phyloP scores from a whole-genome alignment of 2,113 vertebrate species.

The Diglossa brunneiventris region DNA sequence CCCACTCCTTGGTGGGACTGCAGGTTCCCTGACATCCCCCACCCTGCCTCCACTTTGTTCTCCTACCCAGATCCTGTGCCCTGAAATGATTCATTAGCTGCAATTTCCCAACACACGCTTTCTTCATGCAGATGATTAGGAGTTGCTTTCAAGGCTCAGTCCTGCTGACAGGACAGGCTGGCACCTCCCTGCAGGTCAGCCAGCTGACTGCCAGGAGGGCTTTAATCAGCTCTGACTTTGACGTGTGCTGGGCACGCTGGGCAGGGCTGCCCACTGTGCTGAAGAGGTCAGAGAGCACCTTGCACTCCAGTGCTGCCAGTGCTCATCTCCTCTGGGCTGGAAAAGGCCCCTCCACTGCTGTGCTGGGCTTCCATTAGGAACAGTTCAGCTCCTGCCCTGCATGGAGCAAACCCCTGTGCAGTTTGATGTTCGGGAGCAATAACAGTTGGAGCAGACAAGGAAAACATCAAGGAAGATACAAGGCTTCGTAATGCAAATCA shows the following conservation, averaged over 20 bases:
- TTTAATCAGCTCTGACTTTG: constrained; percentile 10
- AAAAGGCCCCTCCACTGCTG: not conserved
- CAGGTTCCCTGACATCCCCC: not conserved
- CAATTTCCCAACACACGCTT: not conserved
- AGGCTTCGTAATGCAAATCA: constrained; percentile 59
- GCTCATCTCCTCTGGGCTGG: not conserved
- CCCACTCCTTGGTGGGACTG: not conserved
- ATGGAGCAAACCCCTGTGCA: not conserved
- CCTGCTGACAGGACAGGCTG: not conserved
- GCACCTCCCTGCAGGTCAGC: not conserved
- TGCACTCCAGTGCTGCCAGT: not conserved
- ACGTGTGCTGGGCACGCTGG: not conserved
- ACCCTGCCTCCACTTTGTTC: not conserved
- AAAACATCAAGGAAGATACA: constrained; percentile 54
- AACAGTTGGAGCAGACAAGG: not conserved
- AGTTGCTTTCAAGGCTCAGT: not conserved
- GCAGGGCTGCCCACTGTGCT: not conserved
- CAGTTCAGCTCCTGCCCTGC: not conserved
- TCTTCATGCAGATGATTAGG: constrained; percentile 2
- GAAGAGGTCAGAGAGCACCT: not conserved
- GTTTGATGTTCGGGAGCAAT: constrained; percentile 36
- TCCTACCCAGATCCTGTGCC: not conserved
- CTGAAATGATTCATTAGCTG: not conserved
- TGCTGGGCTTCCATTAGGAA: not conserved
- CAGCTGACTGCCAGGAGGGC: not conserved